phyloP scores from a whole-genome alignment of 2,113 vertebrate genomes.

The Panthera tigris region DNA sequence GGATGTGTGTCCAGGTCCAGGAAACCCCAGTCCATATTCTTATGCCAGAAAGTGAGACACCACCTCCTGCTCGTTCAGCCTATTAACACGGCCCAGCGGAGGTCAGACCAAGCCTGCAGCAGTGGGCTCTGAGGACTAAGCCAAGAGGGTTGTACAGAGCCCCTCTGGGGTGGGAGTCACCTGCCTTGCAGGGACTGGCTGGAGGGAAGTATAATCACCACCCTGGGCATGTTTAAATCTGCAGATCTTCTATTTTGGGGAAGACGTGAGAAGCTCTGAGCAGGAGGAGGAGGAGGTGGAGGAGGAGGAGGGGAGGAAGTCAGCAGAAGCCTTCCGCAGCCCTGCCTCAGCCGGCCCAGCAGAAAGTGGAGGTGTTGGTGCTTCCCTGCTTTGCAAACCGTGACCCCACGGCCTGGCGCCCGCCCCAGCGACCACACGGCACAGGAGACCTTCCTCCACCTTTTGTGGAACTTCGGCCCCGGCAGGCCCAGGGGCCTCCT shows the following conservation, averaged over 20 bases:
- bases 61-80: background rate
- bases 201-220: background rate
- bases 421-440: slow-evolving; percentile 46
- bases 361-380: slow-evolving; percentile 83
- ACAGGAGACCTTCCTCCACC: slow-evolving; percentile 38
- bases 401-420: slow-evolving; percentile 86
- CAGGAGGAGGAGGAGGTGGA: slow-evolving; percentile 74
- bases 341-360: slow-evolving; percentile 90
- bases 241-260: slow-evolving; percentile 92
- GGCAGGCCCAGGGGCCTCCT: slow-evolving; percentile 65
- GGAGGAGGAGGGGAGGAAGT: slow-evolving; percentile 71
- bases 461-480: slow-evolving; percentile 69
- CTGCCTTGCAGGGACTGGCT: background rate
- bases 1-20: background rate
- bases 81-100: accelerated
- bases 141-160: accelerated
- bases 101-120: no score
- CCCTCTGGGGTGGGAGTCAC: background rate
- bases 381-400: slow-evolving; percentile 73
- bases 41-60: background rate
- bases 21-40: background rate
- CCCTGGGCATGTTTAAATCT: slow-evolving; percentile 61
- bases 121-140: background rate
- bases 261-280: slow-evolving; percentile 89
- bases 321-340: slow-evolving; percentile 87